Evolutionary conservation across 1,140 invertebrate genomes (phyloP).

Genomic region (Myzus persicae): DNA sequence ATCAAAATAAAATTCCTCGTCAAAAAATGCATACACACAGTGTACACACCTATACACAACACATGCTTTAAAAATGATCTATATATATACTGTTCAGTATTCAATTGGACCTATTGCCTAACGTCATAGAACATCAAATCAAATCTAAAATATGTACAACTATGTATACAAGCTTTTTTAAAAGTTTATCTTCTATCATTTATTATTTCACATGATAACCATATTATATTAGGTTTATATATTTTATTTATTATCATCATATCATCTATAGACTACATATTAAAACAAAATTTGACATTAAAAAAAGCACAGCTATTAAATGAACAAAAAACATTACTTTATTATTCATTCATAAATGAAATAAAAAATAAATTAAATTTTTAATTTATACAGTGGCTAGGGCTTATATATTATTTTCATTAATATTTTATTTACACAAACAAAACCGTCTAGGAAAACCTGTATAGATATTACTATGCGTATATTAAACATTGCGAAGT

Average conservation of each 20-base stretch:
- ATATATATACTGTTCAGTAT: too few species aligned
- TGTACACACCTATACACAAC: not conserved
- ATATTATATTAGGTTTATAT: too few species aligned
- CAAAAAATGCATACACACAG: not conserved
- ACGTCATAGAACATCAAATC: not conserved
- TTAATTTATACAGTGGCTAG: not conserved
- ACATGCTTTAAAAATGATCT: not conserved
- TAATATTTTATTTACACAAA: not conserved
- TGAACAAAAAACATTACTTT: too few species aligned
- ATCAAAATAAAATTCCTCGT: slow-evolving; percentile 34
- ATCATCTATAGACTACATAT: too few species aligned
- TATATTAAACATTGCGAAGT: slow-evolving; percentile 33
- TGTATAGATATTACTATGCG: too few species aligned
- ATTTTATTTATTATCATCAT: too few species aligned
- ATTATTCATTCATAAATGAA: too few species aligned
- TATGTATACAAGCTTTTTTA: not conserved
- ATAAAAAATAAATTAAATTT: too few species aligned
- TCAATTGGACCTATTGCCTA: too few species aligned
- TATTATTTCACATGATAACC: not conserved
- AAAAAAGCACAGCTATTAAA: too few species aligned
- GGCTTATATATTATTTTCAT: not conserved
- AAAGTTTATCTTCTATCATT: not conserved
- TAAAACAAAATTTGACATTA: too few species aligned
- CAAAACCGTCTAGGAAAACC: not conserved
- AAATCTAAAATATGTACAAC: not conserved